Percentiles rank a stretch among this genome's conserved stretches.
Evolutionary conservation across 2,797 vertebrate genomes (phyloP).

Genomic region (Thamnophis elegans): DNA sequence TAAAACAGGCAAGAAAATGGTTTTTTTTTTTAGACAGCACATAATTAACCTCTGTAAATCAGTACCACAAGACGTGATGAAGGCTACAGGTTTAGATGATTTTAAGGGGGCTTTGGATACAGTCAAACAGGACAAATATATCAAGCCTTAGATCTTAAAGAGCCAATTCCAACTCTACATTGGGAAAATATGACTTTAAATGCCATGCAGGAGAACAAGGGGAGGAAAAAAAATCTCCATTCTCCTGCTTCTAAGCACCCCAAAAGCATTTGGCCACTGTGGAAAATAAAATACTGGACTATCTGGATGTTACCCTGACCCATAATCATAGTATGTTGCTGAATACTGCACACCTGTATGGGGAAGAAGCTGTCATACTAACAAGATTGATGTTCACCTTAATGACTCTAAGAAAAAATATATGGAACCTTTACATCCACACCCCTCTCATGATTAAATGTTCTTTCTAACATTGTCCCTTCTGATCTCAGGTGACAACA

Average conservation of each 20-base stretch:
- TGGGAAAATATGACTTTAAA: background rate
- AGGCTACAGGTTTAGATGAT: background rate
- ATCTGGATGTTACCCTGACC: background rate
- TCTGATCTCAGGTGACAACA: background rate
- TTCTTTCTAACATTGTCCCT: background rate
- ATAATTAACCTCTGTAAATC: background rate
- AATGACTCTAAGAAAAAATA: background rate
- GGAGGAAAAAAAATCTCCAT: background rate
- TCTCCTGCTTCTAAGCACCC: background rate
- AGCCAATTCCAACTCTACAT: background rate
- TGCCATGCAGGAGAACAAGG: background rate
- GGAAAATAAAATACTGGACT: background rate
- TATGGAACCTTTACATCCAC: background rate
- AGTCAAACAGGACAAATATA: background rate
- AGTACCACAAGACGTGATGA: background rate
- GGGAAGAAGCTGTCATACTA: background rate
- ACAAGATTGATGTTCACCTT: background rate
- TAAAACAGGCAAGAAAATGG: background rate
- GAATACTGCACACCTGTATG: background rate
- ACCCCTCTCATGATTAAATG: background rate
- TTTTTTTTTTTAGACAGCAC: background rate
- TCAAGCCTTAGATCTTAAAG: background rate
- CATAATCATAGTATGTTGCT: background rate
- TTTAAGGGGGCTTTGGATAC: background rate
- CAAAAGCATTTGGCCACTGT: background rate